Evolutionary conservation across 2,797 vertebrate genomes (phyloP).

Genomic region (Etheostoma perlongum): DNA sequence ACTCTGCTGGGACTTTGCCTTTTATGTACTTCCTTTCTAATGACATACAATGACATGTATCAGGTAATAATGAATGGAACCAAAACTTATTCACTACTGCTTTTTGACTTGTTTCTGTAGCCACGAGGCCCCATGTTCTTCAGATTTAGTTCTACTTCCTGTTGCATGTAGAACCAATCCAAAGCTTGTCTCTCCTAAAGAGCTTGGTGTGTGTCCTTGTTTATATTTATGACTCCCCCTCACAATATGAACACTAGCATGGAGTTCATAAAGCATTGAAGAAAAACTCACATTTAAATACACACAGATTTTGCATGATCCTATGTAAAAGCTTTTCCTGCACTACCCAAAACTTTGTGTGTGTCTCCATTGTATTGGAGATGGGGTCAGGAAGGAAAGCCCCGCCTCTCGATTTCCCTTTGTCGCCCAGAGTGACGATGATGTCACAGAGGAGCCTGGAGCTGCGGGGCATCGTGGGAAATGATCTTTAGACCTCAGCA

Average conservation of each 20-base stretch:
- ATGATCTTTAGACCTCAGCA: constrained; percentile 58
- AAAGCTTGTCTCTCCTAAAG: not conserved
- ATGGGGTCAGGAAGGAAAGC: constrained; percentile 82
- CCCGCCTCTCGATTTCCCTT: constrained; percentile 72
- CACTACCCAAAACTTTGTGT: constrained; percentile 34
- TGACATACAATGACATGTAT: not conserved
- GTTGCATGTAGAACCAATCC: constrained; percentile 2
- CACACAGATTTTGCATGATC: constrained; percentile 36
- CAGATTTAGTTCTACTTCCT: constrained; percentile 24
- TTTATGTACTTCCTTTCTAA: not conserved
- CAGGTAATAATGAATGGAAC: not conserved
- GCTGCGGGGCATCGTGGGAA: constrained; percentile 76
- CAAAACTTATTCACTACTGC: constrained; percentile 1
- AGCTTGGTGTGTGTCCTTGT: not conserved
- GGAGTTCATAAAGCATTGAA: constrained; percentile 29
- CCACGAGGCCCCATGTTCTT: not conserved
- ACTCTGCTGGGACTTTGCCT: not conserved
- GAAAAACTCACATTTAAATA: constrained; percentile 33
- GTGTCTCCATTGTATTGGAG: constrained; percentile 79
- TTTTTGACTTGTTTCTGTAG: not conserved
- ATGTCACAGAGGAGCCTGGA: constrained; percentile 55
- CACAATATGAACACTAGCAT: constrained; percentile 6
- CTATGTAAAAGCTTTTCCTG: constrained; percentile 48
- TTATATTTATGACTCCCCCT: constrained; percentile 3
- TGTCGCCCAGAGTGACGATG: constrained; percentile 65